Evolutionary conservation across 2,113 vertebrate species (phyloP), one percentile per base, ranked within the genome.

Genomic region (Xerus inauris): DNA sequence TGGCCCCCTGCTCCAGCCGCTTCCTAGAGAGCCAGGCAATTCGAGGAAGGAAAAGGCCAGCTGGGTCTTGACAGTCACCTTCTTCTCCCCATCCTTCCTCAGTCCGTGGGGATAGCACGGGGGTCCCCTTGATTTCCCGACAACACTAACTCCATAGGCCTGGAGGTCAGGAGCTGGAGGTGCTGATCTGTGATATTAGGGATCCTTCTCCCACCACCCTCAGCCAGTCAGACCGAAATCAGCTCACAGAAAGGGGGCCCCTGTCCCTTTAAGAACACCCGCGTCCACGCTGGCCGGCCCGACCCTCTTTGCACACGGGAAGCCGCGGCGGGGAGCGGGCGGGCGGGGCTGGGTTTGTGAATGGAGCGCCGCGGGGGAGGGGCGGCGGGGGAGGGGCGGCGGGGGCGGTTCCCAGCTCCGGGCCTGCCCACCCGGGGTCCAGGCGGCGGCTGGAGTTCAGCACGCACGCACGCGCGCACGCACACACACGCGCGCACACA

Each of bases 261-360:
- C 42, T 80, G 85, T 59, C 40, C 47, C 97, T 97, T 98, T 98
- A 98, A 98, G 96, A 97, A 81, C 92, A 54, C 67, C 89, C 49
- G 87, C 42, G 28, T 96, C 90, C 92, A 72, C 65, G 65, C 87
- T n/a, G 6, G 87, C 51, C 32, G 69, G 40, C 57, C 40, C 30
- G 8, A 42, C 40, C 62, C 4, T 17, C 40, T 57, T 76, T 0
- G 91, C n/a, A 59, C 82, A 2, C 6, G 22, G 65, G 73, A 80
- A 81, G 94, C 47, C 71, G 28, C 65, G 2, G 81, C 71, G 26
- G 91, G 71, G 85, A 79, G 92, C 89, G 0, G 24, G 87, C 89
- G 30, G 96, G 97, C 89, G 71, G 97, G 96, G 93, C 76, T 10
- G 38, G 87, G 96, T 98, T 97, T 98, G 97, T 98, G 97, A 98